These are phyloP conservation scores for Poeciliopsis gracilis DNA, from an alignment of 2,797 vertebrate species.

Conservation along the genomic window DNA sequence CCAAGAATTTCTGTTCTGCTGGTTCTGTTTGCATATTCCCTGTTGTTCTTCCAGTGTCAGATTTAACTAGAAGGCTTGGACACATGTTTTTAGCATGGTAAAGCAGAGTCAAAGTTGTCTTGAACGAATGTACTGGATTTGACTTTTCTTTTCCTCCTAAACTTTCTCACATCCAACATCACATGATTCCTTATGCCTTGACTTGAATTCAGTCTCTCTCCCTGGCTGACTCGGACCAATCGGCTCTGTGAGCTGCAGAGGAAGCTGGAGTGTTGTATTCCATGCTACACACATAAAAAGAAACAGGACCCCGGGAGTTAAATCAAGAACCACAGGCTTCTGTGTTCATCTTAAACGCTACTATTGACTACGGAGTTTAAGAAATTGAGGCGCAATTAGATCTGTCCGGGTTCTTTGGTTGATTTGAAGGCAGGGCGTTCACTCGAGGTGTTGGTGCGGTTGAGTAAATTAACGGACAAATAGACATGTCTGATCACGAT, in stretches of 20 bases:
- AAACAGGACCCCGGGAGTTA: slow-evolving; percentile 33
- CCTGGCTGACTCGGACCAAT: slow-evolving; percentile 65
- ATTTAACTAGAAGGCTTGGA: background rate
- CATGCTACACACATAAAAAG: slow-evolving; percentile 52
- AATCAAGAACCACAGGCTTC: slow-evolving; percentile 24
- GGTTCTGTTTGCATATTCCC: background rate
- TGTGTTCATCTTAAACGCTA: slow-evolving; percentile 6
- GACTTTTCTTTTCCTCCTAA: slow-evolving; percentile 8
- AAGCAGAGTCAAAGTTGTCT: background rate
- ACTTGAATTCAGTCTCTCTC: slow-evolving; percentile 37
- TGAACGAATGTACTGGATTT: background rate
- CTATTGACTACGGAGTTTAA: slow-evolving; percentile 20
- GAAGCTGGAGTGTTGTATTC: slow-evolving; percentile 50
- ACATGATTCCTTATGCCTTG: slow-evolving; percentile 49
- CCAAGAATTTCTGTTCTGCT: background rate
- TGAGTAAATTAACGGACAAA: slow-evolving; percentile 40
- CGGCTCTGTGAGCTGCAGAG: slow-evolving; percentile 37
- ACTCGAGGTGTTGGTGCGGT: slow-evolving; percentile 35
- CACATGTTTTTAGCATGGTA: background rate
- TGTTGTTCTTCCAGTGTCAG: background rate
- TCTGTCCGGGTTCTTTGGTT: slow-evolving; percentile 28
- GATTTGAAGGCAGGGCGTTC: slow-evolving; percentile 45
- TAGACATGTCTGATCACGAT: slow-evolving; percentile 36
- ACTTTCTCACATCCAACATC: slow-evolving; percentile 31
- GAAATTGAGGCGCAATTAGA: slow-evolving; percentile 27